Evolutionary conservation across 2,797 vertebrate genomes (phyloP).

Genomic region (Columba guinea): DNA sequence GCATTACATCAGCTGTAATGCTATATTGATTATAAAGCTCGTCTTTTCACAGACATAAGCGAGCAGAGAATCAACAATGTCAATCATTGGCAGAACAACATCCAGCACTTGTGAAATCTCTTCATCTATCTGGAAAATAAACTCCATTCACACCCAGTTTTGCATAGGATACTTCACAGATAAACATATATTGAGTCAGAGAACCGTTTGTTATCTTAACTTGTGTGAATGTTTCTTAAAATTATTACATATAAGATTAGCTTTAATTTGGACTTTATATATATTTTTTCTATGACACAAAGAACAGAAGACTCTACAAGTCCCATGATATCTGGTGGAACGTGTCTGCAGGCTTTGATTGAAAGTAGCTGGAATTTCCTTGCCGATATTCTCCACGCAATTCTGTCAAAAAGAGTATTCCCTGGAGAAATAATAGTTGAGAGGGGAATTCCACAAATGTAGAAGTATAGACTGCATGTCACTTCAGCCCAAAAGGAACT

Average conservation of each 20-base stretch:
- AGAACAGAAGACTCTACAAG: background rate
- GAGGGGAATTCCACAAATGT: background rate
- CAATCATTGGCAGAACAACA: background rate
- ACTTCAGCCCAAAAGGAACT: background rate
- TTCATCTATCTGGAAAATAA: background rate
- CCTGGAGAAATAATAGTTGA: background rate
- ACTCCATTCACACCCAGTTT: background rate
- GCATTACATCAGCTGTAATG: background rate
- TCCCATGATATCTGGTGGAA: background rate
- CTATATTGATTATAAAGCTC: background rate
- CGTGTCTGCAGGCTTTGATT: background rate
- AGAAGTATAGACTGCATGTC: background rate
- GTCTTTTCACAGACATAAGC: background rate
- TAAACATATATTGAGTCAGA: background rate
- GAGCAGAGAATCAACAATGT: background rate
- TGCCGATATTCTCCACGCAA: background rate
- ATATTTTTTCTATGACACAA: background rate
- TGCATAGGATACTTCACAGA: background rate
- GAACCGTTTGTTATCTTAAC: accelerated
- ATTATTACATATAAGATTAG: background rate
- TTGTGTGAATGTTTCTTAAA: background rate
- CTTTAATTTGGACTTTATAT: background rate
- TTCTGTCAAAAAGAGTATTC: background rate
- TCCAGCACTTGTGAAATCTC: background rate
- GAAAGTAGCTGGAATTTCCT: background rate